Percentiles rank a stretch among this genome's conserved stretches.
Evolutionary conservation across 2,888 invertebrate genomes (phyloP).

Genomic region (Automeris io): DNA sequence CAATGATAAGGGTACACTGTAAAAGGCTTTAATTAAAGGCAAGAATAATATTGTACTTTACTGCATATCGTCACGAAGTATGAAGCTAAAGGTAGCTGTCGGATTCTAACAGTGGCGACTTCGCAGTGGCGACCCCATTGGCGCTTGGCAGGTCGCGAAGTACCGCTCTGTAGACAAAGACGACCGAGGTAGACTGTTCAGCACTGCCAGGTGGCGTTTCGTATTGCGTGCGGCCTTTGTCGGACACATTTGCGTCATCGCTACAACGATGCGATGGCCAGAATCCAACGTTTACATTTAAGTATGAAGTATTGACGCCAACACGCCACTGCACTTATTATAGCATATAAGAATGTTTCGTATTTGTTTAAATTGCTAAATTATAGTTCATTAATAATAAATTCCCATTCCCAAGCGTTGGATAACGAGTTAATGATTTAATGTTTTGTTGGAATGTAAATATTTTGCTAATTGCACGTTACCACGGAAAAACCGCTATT

Average conservation of each 20-base stretch:
- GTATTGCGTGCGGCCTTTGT: no score
- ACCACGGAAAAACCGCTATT: neutral
- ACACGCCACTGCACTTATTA: constrained; percentile 16
- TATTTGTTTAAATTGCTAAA: constrained; percentile 16
- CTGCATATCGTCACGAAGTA: constrained; percentile 3
- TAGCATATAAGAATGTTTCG: constrained; percentile 10
- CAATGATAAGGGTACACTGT: neutral
- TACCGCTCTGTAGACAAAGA: no score
- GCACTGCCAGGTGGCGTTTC: no score
- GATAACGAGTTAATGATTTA: constrained; percentile 18
- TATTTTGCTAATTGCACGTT: neutral
- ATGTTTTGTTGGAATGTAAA: constrained; percentile 8
- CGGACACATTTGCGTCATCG: no score
- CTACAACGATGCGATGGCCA: no score
- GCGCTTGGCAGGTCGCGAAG: no score
- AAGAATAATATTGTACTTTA: constrained; percentile 8
- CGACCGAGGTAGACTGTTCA: no score
- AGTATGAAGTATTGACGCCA: constrained; percentile 16
- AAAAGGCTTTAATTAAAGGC: constrained; percentile 9
- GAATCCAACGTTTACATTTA: no score
- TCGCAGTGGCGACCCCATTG: no score
- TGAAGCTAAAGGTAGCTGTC: no score
- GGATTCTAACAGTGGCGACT: no score
- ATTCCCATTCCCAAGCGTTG: constrained; percentile 17
- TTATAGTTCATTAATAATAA: constrained; percentile 15